Evolutionary conservation across 1,140 invertebrate species (phyloP), one percentile per base, ranked within the genome.

Genomic region (Brachionus asplanchnoidis): DNA sequence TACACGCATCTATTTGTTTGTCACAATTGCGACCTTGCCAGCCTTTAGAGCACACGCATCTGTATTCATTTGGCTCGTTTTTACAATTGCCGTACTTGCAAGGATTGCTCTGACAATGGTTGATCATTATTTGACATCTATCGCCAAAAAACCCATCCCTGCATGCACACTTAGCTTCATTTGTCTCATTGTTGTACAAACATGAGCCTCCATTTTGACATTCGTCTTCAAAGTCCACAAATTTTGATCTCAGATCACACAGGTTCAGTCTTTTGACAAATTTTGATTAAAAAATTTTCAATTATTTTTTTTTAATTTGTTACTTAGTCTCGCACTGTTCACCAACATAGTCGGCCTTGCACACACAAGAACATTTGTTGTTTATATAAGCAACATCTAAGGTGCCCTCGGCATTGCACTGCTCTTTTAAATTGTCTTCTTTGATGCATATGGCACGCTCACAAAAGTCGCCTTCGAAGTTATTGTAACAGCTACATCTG

Each of bases 1-100:
- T 82, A 87, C 93, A 88, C 70, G 89, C 88, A 28, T 89, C 79
- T 17, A 87, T 86, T 82, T 78, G 84, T 85, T 87, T 6, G 75
- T 86, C 40, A 85, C 87, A 9, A 56, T 46, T 36, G 2, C 1
- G 8, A 9, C 84, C 84, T 44, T 44, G 11, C 60, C 36, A 84
- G 53, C 84, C 84, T 77, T 36, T 26, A 2, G 17, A 26, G 73
- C 84, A 84, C 14, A 46, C 14, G 56, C 84, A 84, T 36, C 44
- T 50, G 23, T 56, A 84, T 0, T 17, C 12, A 14, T 78, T 42
- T n/a, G n/a, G 28, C 20, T 84, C 28, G 56, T 78, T 84, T 73
- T 50, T 50, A 26, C 82, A 84, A 12, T 36, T 53, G 20, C 82
- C 82, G 23, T 68, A 84, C 40, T n/a, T 28, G 68, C 82, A 84